These are phyloP conservation scores for Merops nubicus DNA, from an alignment of 2,113 vertebrate genomes.

Conservation along the genomic window DNA sequence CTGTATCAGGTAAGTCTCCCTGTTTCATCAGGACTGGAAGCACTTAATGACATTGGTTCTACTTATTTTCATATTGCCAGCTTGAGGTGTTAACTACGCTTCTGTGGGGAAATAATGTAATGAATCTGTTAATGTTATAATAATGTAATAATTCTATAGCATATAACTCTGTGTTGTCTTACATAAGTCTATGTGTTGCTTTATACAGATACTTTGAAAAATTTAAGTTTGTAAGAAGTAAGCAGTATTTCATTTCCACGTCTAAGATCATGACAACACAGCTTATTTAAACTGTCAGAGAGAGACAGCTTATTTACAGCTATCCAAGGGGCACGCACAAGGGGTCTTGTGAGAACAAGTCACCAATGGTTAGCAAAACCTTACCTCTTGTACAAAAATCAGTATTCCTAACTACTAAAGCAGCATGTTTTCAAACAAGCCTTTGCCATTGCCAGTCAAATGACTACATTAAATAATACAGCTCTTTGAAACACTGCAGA, in stretches of 20 bases:
- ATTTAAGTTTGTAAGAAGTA: background rate
- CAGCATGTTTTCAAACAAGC: background rate
- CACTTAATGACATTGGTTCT: background rate
- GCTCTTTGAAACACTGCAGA: background rate
- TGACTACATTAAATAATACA: background rate
- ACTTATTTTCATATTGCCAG: background rate
- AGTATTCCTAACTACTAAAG: background rate
- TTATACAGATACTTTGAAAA: background rate
- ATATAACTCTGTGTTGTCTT: background rate
- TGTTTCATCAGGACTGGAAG: background rate
- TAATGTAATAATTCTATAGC: background rate
- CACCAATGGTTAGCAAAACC: background rate
- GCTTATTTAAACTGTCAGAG: background rate
- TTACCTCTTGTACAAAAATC: background rate
- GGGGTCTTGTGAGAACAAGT: background rate
- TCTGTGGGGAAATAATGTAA: background rate
- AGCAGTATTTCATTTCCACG: background rate
- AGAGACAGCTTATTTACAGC: background rate
- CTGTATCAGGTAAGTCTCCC: background rate
- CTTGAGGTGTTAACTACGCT: background rate
- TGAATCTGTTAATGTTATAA: background rate
- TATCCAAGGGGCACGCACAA: background rate
- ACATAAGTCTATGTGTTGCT: background rate
- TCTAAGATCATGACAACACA: background rate
- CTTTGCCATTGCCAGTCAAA: background rate